Evolutionary conservation across 2,888 invertebrate genomes (phyloP).

Genomic region (Imbricaverruca yamaguchii): DNA sequence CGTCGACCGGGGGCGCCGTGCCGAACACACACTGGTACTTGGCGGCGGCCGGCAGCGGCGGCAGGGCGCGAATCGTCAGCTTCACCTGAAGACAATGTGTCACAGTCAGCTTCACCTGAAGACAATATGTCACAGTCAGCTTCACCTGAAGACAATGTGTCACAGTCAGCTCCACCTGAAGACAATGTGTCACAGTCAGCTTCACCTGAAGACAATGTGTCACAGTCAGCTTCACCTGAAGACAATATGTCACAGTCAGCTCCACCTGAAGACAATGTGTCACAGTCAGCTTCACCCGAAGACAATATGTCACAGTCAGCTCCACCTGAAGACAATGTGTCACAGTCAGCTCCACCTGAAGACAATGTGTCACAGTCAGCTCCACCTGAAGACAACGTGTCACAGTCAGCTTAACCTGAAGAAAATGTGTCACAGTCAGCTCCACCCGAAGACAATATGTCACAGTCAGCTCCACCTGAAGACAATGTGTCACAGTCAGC

Average conservation of each 20-base stretch:
- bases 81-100: constrained; percentile 49
- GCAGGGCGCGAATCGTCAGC: constrained; percentile 68
- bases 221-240: too few species aligned
- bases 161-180: too few species aligned
- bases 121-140: constrained; percentile 48
- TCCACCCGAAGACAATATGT: too few species aligned
- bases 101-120: constrained; percentile 50
- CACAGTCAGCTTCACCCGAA: too few species aligned
- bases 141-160: constrained; percentile 49
- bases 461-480: constrained; percentile 63
- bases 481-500: constrained; percentile 48
- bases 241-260: too few species aligned
- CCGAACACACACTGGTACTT: constrained; percentile 92
- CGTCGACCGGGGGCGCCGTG: constrained; percentile 77
- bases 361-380: constrained; percentile 28
- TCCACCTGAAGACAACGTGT: too few species aligned
- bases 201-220: constrained; percentile 49
- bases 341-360: constrained; percentile 58
- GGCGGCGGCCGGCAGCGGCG: constrained; percentile 65
- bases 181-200: too few species aligned
- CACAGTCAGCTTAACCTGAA: constrained; percentile 63
- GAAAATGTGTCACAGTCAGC: constrained; percentile 28
- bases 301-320: too few species aligned
- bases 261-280: constrained; percentile 49
- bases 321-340: constrained; percentile 49